phyloP scores from a whole-genome alignment of 2,113 vertebrate genomes.

The Indicator maculatus region DNA sequence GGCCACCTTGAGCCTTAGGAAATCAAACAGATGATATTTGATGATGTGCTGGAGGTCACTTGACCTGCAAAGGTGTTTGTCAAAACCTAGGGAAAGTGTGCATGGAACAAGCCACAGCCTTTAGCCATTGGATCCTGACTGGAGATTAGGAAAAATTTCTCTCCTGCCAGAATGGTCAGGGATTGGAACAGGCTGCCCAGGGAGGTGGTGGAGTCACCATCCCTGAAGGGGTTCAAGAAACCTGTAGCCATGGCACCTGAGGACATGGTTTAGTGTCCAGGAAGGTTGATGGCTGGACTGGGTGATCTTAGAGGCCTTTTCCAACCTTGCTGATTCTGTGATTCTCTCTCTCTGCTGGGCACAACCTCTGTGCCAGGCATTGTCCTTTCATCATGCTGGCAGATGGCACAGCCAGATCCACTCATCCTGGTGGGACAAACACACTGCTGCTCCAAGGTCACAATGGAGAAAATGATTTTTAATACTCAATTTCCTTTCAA shows the following conservation, averaged over 20 bases:
- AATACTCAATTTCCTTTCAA: neutral
- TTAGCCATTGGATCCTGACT: neutral
- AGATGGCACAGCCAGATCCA: neutral
- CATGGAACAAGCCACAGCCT: neutral
- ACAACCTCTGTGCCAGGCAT: neutral
- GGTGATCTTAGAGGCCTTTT: too few relatives aligned
- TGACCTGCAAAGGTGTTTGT: neutral
- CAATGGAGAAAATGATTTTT: neutral
- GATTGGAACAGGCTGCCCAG: too few relatives aligned
- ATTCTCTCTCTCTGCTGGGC: neutral
- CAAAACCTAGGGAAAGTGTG: neutral
- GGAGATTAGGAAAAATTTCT: too few relatives aligned
- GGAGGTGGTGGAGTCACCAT: too few relatives aligned
- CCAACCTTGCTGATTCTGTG: too few relatives aligned
- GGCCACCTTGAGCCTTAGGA: neutral
- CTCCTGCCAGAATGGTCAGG: too few relatives aligned
- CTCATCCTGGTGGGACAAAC: neutral
- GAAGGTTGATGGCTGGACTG: too few relatives aligned
- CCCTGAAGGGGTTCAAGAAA: too few relatives aligned
- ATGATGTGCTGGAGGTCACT: fast-evolving
- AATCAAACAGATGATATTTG: neutral
- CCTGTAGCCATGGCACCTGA: too few relatives aligned
- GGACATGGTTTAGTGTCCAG: too few relatives aligned
- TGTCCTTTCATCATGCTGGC: neutral
- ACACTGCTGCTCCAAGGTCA: neutral